Conservation (phyloP, 2,888 invertebrate genomes). For the Drosophila meridionalis region DNA sequence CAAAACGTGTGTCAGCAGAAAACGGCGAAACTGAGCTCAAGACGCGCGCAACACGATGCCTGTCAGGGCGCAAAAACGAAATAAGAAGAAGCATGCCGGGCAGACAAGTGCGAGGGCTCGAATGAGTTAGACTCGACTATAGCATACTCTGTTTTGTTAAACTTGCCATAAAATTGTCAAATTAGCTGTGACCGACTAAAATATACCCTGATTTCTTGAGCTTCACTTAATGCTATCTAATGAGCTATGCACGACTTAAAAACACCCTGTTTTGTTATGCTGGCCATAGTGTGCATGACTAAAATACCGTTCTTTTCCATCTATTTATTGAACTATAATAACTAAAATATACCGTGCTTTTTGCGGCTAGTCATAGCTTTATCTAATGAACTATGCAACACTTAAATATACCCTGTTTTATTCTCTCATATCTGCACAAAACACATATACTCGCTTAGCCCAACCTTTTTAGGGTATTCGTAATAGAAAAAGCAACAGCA, state of each 20-base stretch:
- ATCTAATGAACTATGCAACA: too few relatives aligned
- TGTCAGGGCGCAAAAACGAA: slow-evolving; percentile 27
- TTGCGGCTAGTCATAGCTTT: too few relatives aligned
- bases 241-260: too few relatives aligned
- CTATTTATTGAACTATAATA: too few relatives aligned
- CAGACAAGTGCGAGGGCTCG: not conserved
- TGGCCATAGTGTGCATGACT: too few relatives aligned
- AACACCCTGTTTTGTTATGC: too few relatives aligned
- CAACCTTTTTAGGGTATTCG: not conserved
- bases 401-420: too few relatives aligned
- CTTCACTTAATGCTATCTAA: too few relatives aligned
- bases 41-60: slow-evolving; percentile 34
- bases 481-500: not conserved
- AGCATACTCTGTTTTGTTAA: not conserved
- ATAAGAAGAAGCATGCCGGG: not conserved
- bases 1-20: slow-evolving; percentile 67
- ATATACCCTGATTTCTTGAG: too few relatives aligned
- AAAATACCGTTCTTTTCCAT: too few relatives aligned
- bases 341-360: too few relatives aligned
- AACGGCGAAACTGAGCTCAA: slow-evolving; percentile 34
- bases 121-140: not conserved
- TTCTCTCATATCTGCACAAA: too few relatives aligned
- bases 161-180: not conserved
- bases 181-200: not conserved
- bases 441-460: not conserved